Evolutionary conservation across 2,888 invertebrate genomes (phyloP), one percentile per base, ranked within the genome.

Genomic region (Melanophora roralis): DNA sequence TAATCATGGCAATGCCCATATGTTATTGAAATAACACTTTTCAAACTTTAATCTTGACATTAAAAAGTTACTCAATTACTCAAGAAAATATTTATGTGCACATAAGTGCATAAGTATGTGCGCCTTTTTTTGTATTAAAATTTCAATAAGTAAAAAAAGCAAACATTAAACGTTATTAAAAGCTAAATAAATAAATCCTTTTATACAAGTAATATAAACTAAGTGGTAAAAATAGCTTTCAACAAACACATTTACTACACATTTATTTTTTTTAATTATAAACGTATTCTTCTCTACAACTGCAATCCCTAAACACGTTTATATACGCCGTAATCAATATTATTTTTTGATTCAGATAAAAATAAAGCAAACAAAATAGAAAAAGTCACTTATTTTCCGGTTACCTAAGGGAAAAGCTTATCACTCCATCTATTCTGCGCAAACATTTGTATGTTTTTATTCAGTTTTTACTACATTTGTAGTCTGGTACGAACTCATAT

Each of bases 331-430:
- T 4, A 69, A 45, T 57, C 38, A 62, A 69, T 76, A 64, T 64
- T 69, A 19, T 34, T 67, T 36, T n/a, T 53, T 59, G 23, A 34
- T 36, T 32, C 57, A 5, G 32, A 14, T 47, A 34, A 34, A 64
- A 45, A 38, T 1, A 23, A 23, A 23, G 16, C 6, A 19, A 11
- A 32, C 27, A 45, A 9, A 64, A 47, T 36, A 47, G 27, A 21
- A 55, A 11, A 64, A 51, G 65, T 67, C 59, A 60, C 71, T 77
- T 72, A 71, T 72, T 72, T 77, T 53, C 71, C 77, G 59, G 27
- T 57, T 60, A 53, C 71, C 71, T 77, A 9, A 67, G 71, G 71
- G 77, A 71, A 45, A 71, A 65, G 59, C 71, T 60, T 71, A 67
- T 72, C 65, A 72, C 77, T 65, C 9, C n/a, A 27, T 45, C 8